phyloP scores from a whole-genome alignment of 1,140 invertebrate genomes.

The Drosophila sproati region DNA sequence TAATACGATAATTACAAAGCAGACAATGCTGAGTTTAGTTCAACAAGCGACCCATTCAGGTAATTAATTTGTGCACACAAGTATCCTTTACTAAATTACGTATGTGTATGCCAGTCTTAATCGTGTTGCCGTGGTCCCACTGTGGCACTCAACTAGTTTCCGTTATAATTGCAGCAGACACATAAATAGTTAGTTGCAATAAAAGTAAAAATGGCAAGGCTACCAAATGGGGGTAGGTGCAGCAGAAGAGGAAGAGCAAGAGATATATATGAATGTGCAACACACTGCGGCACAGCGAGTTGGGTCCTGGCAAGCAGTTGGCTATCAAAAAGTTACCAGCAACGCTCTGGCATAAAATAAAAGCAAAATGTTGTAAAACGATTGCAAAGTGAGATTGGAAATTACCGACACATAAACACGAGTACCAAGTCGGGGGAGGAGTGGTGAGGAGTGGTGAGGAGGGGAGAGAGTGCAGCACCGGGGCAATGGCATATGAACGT shows the following conservation, averaged over 20 bases:
- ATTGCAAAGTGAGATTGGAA: slow-evolving; percentile 82
- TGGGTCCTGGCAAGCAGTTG: slow-evolving; percentile 31
- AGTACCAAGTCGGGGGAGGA: not conserved
- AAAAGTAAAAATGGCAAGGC: slow-evolving; percentile 58
- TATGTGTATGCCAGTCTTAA: not conserved
- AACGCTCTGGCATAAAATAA: slow-evolving; percentile 78
- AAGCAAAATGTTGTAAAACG: slow-evolving; percentile 83
- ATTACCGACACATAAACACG: slow-evolving; percentile 77
- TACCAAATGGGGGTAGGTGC: not conserved
- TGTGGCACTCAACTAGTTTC: slow-evolving; percentile 80
- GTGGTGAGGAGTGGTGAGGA: not conserved
- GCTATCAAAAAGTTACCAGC: slow-evolving; percentile 73
- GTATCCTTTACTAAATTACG: not conserved
- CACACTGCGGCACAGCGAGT: slow-evolving; percentile 13
- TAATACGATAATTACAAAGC: no score
- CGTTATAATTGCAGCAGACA: slow-evolving; percentile 84
- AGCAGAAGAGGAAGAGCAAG: not conserved
- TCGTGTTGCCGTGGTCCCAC: slow-evolving; percentile 51
- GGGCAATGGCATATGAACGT: slow-evolving; percentile 61
- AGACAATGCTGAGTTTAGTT: not conserved
- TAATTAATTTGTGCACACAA: not conserved
- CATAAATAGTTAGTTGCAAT: slow-evolving; percentile 83
- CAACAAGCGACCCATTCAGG: not conserved
- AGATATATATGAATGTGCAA: slow-evolving; percentile 1
- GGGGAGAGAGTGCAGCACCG: slow-evolving; percentile 13